These are phyloP conservation scores for Choristoneura rosaceana DNA, from an alignment of 2,888 invertebrate genomes.

Conservation along the genomic window DNA sequence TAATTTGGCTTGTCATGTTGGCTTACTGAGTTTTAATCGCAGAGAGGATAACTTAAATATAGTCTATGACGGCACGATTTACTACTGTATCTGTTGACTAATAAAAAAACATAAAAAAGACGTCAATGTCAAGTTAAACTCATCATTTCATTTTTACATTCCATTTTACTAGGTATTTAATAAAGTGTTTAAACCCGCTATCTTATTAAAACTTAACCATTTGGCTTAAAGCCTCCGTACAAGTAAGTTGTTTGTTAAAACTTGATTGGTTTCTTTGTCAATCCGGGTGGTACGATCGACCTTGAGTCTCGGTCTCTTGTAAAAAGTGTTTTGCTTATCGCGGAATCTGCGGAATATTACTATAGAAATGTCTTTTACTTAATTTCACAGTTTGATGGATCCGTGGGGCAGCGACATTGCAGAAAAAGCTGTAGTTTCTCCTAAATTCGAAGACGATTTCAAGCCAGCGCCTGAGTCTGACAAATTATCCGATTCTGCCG, in stretches of 20 bases:
- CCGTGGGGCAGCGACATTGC: conserved; percentile 76
- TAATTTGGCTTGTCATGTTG: conserved; percentile 9
- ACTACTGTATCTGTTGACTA: conserved; percentile 1
- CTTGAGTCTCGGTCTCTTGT: conserved; percentile 26
- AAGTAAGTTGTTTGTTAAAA: conserved; percentile 28
- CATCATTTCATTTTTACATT: conserved; percentile 38
- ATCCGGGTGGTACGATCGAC: conserved; percentile 34
- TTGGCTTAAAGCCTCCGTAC: conserved; percentile 34
- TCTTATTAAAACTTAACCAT: conserved; percentile 24
- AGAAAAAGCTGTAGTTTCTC: conserved; percentile 56
- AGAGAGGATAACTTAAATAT: not conserved
- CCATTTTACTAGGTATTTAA: conserved; percentile 25
- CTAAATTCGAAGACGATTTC: conserved; percentile 87
- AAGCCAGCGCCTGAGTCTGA: conserved; percentile 64
- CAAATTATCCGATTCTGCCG: conserved; percentile 87
- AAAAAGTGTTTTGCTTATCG: conserved; percentile 32
- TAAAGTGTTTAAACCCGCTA: conserved; percentile 11
- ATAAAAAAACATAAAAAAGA: conserved; percentile 20
- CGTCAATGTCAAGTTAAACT: conserved; percentile 19
- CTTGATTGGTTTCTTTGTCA: conserved; percentile 16
- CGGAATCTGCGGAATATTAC: not conserved
- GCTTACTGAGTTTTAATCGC: conserved; percentile 1
- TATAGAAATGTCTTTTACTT: conserved; percentile 22
- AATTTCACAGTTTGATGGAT: conserved; percentile 78
- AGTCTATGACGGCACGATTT: no score